Evolutionary conservation across 2,113 vertebrate species (phyloP).

Genomic region (Xiphias gladius): DNA sequence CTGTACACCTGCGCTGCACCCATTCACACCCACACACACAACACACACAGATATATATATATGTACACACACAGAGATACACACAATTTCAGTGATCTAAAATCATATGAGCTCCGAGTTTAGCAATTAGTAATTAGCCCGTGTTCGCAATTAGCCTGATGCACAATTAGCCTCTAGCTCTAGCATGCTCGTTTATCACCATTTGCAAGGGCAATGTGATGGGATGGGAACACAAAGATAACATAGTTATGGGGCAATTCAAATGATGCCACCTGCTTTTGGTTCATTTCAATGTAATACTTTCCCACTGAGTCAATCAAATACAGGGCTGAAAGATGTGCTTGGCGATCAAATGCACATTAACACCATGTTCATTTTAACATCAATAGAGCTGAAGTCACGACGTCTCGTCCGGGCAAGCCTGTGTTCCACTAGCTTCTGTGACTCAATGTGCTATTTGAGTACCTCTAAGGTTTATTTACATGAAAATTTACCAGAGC

Average conservation of each 20-base stretch:
- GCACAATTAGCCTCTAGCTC: constrained; percentile 50
- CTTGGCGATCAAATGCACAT: background rate
- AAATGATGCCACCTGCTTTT: constrained; percentile 23
- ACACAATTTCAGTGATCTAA: constrained; percentile 4
- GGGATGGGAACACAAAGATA: constrained; percentile 16
- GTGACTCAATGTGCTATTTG: background rate
- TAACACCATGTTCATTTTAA: background rate
- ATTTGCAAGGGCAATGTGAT: constrained; percentile 38
- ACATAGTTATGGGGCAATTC: constrained; percentile 19
- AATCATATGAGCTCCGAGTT: constrained; percentile 56
- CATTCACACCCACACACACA: constrained; percentile 19
- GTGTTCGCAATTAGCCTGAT: constrained; percentile 54
- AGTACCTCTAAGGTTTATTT: too few relatives aligned
- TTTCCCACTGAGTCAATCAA: constrained; percentile 5
- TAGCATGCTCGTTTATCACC: constrained; percentile 41
- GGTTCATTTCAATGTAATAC: constrained; percentile 18
- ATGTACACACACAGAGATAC: background rate
- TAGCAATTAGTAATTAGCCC: constrained; percentile 60
- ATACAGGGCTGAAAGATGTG: background rate
- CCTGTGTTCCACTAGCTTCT: too few relatives aligned
- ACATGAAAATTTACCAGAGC: too few relatives aligned
- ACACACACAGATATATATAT: background rate
- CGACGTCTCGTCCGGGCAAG: too few relatives aligned
- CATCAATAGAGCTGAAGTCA: too few relatives aligned
- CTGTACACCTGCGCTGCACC: constrained; percentile 63